Percentiles rank a stretch among this genome's conserved stretches.
phyloP scores from a whole-genome alignment of 2,113 vertebrate genomes.

The Hypanus sabinus region DNA sequence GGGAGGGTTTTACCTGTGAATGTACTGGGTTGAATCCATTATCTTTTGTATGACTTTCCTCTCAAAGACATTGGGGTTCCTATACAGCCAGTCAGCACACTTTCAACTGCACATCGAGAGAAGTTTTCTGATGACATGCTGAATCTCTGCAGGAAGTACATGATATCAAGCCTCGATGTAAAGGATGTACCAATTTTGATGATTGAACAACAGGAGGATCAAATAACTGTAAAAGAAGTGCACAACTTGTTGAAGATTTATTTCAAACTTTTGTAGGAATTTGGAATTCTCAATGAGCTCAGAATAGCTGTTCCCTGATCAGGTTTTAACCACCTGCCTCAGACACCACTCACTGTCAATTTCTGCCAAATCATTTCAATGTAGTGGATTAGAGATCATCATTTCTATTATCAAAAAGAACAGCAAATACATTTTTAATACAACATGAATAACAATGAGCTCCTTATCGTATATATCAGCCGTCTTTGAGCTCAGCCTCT shows the following conservation, averaged over 20 bases:
- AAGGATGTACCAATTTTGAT: background rate
- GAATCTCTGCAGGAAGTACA: too few species aligned
- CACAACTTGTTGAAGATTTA: slow-evolving; percentile 15
- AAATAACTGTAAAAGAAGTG: slow-evolving; percentile 2
- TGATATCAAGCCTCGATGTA: background rate
- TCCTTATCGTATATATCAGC: slow-evolving; percentile 21
- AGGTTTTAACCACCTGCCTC: slow-evolving; percentile 8
- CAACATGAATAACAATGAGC: slow-evolving; percentile 28
- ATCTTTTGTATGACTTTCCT: too few species aligned
- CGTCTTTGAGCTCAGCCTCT: slow-evolving; percentile 4
- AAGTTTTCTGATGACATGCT: too few species aligned
- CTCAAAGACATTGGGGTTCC: too few species aligned
- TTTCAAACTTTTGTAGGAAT: background rate
- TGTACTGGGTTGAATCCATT: too few species aligned
- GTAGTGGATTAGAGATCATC: slow-evolving; percentile 33
- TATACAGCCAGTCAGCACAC: too few species aligned
- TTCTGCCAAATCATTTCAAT: slow-evolving; percentile 22
- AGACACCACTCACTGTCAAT: slow-evolving; percentile 6
- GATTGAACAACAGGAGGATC: background rate
- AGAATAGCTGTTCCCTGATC: background rate
- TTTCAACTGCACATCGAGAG: too few species aligned
- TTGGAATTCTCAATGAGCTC: background rate
- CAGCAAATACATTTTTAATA: slow-evolving; percentile 35
- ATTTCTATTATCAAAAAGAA: slow-evolving; percentile 19
- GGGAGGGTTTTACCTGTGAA: too few species aligned